These are phyloP conservation scores for Pammene fasciana DNA, from an alignment of 2,888 invertebrate species.

Conservation along the genomic window DNA sequence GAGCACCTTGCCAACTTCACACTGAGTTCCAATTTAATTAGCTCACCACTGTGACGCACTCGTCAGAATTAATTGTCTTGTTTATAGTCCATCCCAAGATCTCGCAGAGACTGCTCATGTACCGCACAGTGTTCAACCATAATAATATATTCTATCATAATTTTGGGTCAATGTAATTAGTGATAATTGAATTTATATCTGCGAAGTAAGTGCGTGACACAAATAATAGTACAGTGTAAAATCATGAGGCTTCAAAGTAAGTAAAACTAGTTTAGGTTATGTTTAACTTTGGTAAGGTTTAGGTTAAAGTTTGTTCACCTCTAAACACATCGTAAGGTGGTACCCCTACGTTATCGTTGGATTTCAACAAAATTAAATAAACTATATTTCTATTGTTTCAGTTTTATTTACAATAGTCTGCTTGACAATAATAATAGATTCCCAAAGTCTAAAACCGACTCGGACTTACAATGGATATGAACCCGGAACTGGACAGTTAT, in stretches of 20 bases:
- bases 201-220: background rate
- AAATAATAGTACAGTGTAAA: background rate
- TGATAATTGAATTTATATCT: background rate
- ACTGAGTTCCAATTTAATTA: background rate
- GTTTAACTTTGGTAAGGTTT: slow-evolving; percentile 12
- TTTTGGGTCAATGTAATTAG: slow-evolving; percentile 11
- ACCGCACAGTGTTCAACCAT: background rate
- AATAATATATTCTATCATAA: background rate
- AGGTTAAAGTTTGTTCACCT: slow-evolving; percentile 23
- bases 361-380: background rate
- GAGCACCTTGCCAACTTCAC: background rate
- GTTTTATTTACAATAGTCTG: slow-evolving; percentile 33
- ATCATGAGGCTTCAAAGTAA: slow-evolving; percentile 36
- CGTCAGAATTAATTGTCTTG: slow-evolving; percentile 34
- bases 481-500: slow-evolving; percentile 14
- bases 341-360: background rate
- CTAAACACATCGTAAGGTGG: background rate
- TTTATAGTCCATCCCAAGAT: slow-evolving; percentile 32
- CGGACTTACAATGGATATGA: slow-evolving; percentile 13
- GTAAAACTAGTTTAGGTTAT: slow-evolving; percentile 31
- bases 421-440: slow-evolving; percentile 14
- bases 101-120: slow-evolving; percentile 25
- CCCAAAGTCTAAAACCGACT: slow-evolving; percentile 29
- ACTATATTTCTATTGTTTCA: slow-evolving; percentile 20
- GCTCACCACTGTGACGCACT: slow-evolving; percentile 19